phyloP scores from a whole-genome alignment of 2,797 vertebrate species.

The Enteromius anoplus region DNA sequence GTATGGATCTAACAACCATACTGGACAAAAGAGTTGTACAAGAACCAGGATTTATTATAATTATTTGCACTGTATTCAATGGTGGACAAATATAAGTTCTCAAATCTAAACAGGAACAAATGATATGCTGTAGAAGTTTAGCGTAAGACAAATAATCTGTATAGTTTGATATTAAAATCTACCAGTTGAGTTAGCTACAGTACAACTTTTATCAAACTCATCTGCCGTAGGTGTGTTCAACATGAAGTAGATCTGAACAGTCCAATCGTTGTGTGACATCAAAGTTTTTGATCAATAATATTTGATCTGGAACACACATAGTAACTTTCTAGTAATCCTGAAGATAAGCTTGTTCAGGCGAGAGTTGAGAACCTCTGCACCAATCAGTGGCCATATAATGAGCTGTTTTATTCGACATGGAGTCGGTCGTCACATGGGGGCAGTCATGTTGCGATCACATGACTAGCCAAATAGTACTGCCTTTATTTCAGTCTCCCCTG shows the following conservation, averaged over 20 bases:
- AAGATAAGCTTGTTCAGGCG: background rate
- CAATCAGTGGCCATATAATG: background rate
- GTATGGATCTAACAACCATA: background rate
- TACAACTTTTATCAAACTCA: background rate
- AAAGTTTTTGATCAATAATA: background rate
- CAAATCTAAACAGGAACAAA: background rate
- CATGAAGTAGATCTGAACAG: background rate
- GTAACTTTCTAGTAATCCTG: background rate
- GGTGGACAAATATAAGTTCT: background rate
- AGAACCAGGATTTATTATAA: background rate
- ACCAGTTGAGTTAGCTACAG: background rate
- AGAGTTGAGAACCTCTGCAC: background rate
- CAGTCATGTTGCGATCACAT: slow-evolving; percentile 13
- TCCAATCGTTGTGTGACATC: background rate
- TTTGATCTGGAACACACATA: background rate
- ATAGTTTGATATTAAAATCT: background rate
- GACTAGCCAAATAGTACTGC: background rate
- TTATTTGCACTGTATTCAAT: background rate
- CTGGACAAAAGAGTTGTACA: background rate
- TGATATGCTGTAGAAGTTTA: background rate
- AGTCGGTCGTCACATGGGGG: background rate
- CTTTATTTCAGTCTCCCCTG: background rate
- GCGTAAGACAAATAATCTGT: background rate
- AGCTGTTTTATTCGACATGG: slow-evolving; percentile 17
- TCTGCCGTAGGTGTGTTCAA: background rate